Evolutionary conservation across 1,140 invertebrate species (phyloP), one percentile per base, ranked within the genome.

Genomic region (Drosophila parabipectinata): DNA sequence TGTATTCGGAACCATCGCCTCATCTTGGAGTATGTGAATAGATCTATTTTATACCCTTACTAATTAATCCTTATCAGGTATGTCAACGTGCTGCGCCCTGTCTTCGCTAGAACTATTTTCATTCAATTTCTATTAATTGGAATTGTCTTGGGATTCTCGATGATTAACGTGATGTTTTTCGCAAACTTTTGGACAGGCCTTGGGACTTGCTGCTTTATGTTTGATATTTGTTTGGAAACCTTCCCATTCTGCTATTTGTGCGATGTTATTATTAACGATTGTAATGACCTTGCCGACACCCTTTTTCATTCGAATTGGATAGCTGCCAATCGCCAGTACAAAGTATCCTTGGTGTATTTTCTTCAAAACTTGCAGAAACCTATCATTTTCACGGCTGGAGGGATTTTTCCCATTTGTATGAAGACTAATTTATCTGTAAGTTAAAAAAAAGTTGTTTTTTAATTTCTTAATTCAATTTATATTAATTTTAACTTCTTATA

Each of bases 201-300:
- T 9, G 32, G 47, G 8, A 66, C 66, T 0, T 26, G 0, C 1
- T 30, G 68, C 0, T 87, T 76, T 15, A 48, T 87, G n/a, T 48
- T 47, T 0, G 54, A 52, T 26, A 45, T 82, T 1, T 21, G 67
- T 4, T 8, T 79, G 55, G 48, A 87, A 50, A 87, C 82, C 0
- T 87, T 76, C 41, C 82, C 82, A 7, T 56, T 85, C 2, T 85
- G 81, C 58, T 85, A 78, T n/a, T 45, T 85, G 3, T 85, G 82
- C 59, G 69, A 85, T n/a, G 12, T 68, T 21, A 52, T 85, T 1
- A 41, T 54, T 2, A 50, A 58, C 0, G 82, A 87, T 39, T 76
- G 74, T 45, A 58, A 75, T 1, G 53, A 81, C 0, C 67, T 87
- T 0, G 26, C 78, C 2, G 30, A 75, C n/a, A 30, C 51, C 26